Conservation (phyloP, 2,797 vertebrate genomes). For the Pangasius sanitwongsei region DNA sequence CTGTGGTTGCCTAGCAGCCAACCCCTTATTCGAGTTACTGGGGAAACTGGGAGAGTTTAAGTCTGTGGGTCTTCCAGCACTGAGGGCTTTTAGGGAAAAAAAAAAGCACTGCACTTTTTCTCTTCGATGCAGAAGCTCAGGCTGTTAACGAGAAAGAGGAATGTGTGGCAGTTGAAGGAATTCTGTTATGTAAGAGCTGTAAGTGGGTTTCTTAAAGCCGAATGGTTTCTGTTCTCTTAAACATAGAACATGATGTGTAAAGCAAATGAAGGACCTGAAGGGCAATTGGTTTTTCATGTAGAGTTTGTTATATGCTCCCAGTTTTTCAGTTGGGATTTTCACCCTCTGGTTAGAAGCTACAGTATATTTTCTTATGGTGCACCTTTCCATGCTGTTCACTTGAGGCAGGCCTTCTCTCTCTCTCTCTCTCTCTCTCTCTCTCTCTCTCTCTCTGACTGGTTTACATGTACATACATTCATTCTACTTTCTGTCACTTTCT, state of each 20-base stretch:
- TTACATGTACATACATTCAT: not conserved
- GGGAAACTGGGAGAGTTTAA: constrained; percentile 67
- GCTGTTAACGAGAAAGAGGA: constrained; percentile 39
- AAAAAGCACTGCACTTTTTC: constrained; percentile 56
- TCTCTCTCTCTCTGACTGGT: not conserved
- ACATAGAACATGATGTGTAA: constrained; percentile 6
- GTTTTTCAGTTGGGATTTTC: not conserved
- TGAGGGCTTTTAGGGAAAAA: constrained; percentile 8
- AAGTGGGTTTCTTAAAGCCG: constrained; percentile 49
- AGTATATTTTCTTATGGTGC: not conserved
- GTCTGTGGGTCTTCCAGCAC: constrained; percentile 58
- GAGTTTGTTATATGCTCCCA: not conserved
- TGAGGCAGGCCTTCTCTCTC: not conserved
- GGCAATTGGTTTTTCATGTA: constrained; percentile 6
- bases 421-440: not conserved
- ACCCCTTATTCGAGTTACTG: constrained; percentile 74
- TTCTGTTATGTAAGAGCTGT: constrained; percentile 53
- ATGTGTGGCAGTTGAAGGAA: constrained; percentile 43
- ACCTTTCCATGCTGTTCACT: not conserved
- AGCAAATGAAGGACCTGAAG: not conserved
- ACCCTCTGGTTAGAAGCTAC: not conserved
- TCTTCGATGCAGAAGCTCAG: constrained; percentile 61
- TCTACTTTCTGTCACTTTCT: constrained; percentile 51
- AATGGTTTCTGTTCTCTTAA: constrained; percentile 13
- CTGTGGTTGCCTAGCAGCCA: constrained; percentile 77